phyloP scores from a whole-genome alignment of 2,113 vertebrate genomes.

The Steatornis caripensis region DNA sequence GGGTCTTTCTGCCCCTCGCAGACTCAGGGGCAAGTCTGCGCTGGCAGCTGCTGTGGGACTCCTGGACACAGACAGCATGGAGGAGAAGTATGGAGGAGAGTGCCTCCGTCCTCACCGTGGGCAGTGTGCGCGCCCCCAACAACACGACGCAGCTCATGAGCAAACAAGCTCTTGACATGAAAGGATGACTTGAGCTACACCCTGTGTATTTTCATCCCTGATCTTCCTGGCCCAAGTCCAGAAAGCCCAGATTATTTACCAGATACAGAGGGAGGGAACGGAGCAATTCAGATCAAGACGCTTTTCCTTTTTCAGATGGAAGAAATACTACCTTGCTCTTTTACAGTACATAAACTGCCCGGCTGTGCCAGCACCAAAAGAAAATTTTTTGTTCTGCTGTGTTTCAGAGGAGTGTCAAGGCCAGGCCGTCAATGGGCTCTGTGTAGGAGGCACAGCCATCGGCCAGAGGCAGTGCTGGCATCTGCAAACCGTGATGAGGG shows the following conservation, averaged over 20 bases:
- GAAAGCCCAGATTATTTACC: background rate
- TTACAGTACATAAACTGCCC: background rate
- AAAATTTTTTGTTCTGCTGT: background rate
- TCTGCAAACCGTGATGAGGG: background rate
- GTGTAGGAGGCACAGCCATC: background rate
- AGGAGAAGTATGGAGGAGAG: background rate
- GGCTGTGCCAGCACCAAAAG: background rate
- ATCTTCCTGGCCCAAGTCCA: background rate
- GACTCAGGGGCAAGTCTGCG: background rate
- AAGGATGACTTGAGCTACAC: background rate
- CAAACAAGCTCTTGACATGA: background rate
- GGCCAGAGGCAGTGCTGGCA: background rate
- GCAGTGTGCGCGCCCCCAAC: background rate
- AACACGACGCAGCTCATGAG: background rate
- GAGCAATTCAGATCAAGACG: background rate
- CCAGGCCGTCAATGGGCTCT: background rate
- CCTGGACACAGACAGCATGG: background rate
- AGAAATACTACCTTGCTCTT: background rate
- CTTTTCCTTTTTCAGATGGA: background rate
- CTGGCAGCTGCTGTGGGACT: background rate
- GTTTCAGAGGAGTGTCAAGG: background rate
- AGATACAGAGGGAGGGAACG: background rate
- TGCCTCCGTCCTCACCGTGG: background rate
- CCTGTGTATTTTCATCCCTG: background rate
- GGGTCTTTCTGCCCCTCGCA: background rate